Evolutionary conservation across 1,140 invertebrate species (phyloP).

Genomic region (Phortica variegata): DNA sequence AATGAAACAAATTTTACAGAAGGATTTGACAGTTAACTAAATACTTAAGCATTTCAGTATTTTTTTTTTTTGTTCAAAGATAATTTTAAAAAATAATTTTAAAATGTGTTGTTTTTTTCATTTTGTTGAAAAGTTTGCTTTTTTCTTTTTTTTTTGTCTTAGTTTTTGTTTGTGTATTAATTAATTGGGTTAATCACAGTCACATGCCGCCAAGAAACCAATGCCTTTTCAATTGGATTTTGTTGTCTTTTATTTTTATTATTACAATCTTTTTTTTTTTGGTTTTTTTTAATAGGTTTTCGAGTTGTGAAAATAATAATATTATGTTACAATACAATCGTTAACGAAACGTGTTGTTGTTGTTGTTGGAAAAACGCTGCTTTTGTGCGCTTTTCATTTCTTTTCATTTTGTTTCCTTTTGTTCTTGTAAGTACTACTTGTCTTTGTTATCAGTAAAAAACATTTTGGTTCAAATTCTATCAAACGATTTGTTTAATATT

Average conservation of each 20-base stretch:
- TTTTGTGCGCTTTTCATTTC: constrained; percentile 17
- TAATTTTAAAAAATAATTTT: constrained; percentile 2
- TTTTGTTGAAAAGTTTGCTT: constrained; percentile 13
- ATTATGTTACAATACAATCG: too few species aligned
- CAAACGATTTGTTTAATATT: constrained; percentile 5
- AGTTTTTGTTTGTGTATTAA: constrained; percentile 6
- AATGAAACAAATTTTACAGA: constrained; percentile 36
- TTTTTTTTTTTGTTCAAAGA: constrained; percentile 14
- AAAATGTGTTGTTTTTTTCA: constrained; percentile 3
- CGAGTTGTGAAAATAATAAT: constrained; percentile 24
- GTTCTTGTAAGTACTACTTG: too few species aligned
- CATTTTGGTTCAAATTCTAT: background rate
- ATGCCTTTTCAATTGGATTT: constrained; percentile 57
- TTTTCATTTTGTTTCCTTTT: background rate
- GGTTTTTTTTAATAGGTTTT: constrained; percentile 19
- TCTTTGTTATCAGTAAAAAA: background rate
- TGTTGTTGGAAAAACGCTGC: constrained; percentile 11
- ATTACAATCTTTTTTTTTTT: constrained; percentile 5
- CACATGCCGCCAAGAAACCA: constrained; percentile 61
- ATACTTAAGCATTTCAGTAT: constrained; percentile 3
- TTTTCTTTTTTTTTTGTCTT: constrained; percentile 7
- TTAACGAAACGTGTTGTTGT: constrained; percentile 5
- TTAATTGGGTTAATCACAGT: constrained; percentile 29
- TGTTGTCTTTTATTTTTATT: constrained; percentile 15
- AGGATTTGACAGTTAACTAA: constrained; percentile 40